Base-by-base conservation (phyloP, 2,888 invertebrate species). In the Lysandra bellargus region DNA sequence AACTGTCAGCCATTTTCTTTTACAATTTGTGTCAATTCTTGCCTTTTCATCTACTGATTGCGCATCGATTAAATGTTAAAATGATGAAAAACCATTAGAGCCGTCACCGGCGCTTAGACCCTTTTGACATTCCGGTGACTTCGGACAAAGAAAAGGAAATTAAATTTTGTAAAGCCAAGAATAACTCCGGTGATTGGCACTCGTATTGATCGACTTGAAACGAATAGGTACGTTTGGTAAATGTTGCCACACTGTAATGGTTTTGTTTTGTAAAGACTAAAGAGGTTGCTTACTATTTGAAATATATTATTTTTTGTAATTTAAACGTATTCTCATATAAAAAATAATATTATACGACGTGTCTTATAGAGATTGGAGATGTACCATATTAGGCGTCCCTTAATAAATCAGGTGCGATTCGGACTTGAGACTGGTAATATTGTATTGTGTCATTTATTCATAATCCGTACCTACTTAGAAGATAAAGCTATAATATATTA, bases 61-160 rank as follows among this genome's bases (percentile, higher is more conserved):
- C 69, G 4, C 69, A 17, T 69, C 77, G 33, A 37, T 77, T 33
- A 77, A 77, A 23, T 37, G 53, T 30, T 33, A 57, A 33, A 53
- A 77, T 37, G 57, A 60, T 33, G 53, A 77, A 53, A 76, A 53
- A 49, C 49, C 30, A 33, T 33, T 49, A 76, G 30, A 76, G 33
- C 57, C 88, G 87, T 84, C 86, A 85, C 87, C 85, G 87, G 88
- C 88, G 89, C 91, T 90, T 85, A 83, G 83, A 86, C 85, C 82
- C 79, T 80, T 80, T 82, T 81, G 81, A 82, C 84, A 84, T 85
- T 84, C 84, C 82, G 83, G 83, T 81, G 80, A 84, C 85, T 83
- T 85, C 83, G 81, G 81, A 83, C 85, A 87, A 87, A 84, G 84
- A 84, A 83, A 85, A 87, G 91, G 90, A 92, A 92, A 92, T 93